phyloP scores from a whole-genome alignment of 2,797 vertebrate genomes.

The Silurus aristotelis region DNA sequence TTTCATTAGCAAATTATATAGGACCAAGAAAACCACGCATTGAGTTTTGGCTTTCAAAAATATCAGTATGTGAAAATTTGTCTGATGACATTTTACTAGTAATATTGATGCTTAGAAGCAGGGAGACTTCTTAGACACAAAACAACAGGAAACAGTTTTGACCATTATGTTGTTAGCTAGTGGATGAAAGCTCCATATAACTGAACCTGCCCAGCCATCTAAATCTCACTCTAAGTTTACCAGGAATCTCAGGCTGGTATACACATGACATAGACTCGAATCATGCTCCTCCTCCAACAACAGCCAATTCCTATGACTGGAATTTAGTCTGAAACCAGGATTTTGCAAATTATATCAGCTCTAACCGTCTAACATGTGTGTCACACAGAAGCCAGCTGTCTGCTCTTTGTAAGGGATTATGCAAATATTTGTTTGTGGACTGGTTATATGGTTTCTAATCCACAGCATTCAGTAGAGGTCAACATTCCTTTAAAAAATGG shows the following conservation, averaged over 20 bases:
- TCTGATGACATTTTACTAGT: neutral
- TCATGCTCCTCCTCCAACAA: constrained; percentile 19
- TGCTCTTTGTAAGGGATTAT: constrained; percentile 25
- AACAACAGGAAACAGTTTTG: constrained; percentile 36
- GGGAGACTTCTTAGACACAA: constrained; percentile 36
- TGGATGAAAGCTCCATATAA: neutral
- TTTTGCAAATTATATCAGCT: constrained; percentile 38
- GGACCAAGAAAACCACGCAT: constrained; percentile 22
- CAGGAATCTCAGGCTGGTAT: neutral
- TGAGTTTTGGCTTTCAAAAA: constrained; percentile 29
- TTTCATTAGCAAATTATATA: neutral
- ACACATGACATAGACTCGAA: constrained; percentile 8
- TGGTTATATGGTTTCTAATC: constrained; percentile 25
- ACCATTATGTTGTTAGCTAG: neutral
- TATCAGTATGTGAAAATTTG: neutral
- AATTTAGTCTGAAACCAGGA: constrained; percentile 13
- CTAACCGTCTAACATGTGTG: constrained; percentile 24
- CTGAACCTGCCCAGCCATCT: neutral
- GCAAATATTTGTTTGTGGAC: constrained; percentile 30
- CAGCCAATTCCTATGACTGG: constrained; percentile 16
- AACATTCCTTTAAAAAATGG: constrained; percentile 1
- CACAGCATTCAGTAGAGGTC: neutral
- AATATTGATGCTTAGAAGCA: constrained; percentile 7
- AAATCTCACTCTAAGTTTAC: neutral
- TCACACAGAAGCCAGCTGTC: constrained; percentile 28